Percentiles rank a stretch among this genome's conserved stretches.
These are phyloP conservation scores for Danio albolineatus DNA, from an alignment of 2,797 vertebrate species.

Conservation along the genomic window DNA sequence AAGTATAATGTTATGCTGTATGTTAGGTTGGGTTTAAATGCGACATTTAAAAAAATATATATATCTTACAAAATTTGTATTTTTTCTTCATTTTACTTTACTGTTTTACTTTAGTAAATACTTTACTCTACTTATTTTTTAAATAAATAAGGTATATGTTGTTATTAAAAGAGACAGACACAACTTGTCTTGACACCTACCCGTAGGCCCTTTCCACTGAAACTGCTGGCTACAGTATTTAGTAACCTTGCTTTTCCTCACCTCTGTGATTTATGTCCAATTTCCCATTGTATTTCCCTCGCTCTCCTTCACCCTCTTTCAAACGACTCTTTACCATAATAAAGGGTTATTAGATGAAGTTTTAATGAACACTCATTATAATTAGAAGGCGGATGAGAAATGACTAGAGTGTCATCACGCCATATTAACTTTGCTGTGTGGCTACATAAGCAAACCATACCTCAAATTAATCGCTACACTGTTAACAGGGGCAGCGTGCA, in stretches of 20 bases:
- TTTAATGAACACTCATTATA: slow-evolving; percentile 76
- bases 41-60: too few relatives aligned
- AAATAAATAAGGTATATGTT: too few relatives aligned
- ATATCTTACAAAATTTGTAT: background rate
- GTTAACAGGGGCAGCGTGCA: slow-evolving; percentile 65
- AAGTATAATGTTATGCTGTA: background rate
- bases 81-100: slow-evolving; percentile 36
- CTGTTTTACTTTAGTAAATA: too few relatives aligned
- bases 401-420: slow-evolving; percentile 62
- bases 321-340: slow-evolving; percentile 64
- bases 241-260: slow-evolving; percentile 61
- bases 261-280: slow-evolving; percentile 66
- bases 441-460: slow-evolving; percentile 71
- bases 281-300: slow-evolving; percentile 61
- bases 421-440: slow-evolving; percentile 69
- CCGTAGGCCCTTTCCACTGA: slow-evolving; percentile 41
- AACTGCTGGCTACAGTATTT: slow-evolving; percentile 58
- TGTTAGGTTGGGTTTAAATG: background rate
- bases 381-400: slow-evolving; percentile 75
- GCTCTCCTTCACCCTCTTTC: slow-evolving; percentile 27
- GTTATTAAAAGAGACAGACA: slow-evolving; percentile 28
- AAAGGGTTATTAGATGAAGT: slow-evolving; percentile 75
- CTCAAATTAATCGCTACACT: slow-evolving; percentile 70
- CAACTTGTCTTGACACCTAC: slow-evolving; percentile 50
- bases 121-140: too few relatives aligned